Conservation (phyloP, 2,797 vertebrate species). For the Triplophysa bombifrons region DNA sequence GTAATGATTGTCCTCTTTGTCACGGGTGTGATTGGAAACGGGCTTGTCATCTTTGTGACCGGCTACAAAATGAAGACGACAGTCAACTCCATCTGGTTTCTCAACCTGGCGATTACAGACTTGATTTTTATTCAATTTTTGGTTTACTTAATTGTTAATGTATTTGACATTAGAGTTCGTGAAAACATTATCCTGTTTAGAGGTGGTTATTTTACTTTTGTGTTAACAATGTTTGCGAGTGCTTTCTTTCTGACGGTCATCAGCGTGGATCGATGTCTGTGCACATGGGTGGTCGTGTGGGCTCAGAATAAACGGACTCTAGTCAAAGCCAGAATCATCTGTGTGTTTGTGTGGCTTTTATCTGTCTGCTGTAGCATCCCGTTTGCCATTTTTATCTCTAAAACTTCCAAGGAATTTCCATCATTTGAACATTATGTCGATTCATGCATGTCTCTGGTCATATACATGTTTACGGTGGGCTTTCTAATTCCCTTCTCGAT, state of each 20-base stretch:
- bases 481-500: conserved; percentile 74
- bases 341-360: conserved; percentile 61
- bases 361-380: conserved; percentile 65
- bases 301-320: conserved; percentile 72
- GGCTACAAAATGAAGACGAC: too few relatives aligned
- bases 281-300: conserved; percentile 69
- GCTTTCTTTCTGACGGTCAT: conserved; percentile 66
- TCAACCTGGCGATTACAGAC: too few relatives aligned
- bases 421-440: accelerated
- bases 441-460: background rate
- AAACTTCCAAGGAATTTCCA: background rate
- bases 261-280: conserved; percentile 73
- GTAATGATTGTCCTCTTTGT: too few relatives aligned
- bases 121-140: conserved; percentile 20
- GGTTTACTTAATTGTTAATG: conserved; percentile 43
- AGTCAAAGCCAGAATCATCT: conserved; percentile 58
- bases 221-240: conserved; percentile 72
- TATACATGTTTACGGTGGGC: conserved; percentile 58
- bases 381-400: background rate
- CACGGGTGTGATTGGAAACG: too few relatives aligned
- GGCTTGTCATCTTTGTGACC: too few relatives aligned
- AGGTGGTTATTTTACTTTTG: background rate
- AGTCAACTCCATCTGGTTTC: too few relatives aligned
- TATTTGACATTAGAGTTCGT: too few relatives aligned
- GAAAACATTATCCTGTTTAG: too few relatives aligned